Percentiles rank a stretch among this genome's conserved stretches.
Conservation (phyloP, 2,888 invertebrate genomes). For the Biston betularia region DNA sequence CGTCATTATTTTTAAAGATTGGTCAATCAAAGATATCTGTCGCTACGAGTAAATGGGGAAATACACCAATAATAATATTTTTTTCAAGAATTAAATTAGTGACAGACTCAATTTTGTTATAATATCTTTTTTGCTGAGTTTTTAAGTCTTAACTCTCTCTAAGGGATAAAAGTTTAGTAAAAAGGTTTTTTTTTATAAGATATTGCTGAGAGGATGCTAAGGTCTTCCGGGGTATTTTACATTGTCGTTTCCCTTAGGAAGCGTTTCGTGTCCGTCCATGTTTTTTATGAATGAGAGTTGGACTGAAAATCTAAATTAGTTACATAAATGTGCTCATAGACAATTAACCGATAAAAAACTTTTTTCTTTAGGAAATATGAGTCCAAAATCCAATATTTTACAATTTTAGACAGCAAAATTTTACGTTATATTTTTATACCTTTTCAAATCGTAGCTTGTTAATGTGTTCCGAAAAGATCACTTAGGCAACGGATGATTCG, state of each 20-base stretch:
- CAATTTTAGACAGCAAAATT: no score
- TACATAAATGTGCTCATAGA: background rate
- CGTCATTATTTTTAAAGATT: no score
- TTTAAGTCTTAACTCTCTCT: constrained; percentile 10
- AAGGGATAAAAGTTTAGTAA: constrained; percentile 27
- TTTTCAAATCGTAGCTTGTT: no score
- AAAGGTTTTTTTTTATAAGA: constrained; percentile 41
- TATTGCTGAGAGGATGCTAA: constrained; percentile 38
- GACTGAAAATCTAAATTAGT: background rate
- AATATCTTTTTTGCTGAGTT: background rate
- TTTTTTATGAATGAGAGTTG: constrained; percentile 35
- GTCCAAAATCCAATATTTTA: no score
- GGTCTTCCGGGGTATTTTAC: constrained; percentile 44
- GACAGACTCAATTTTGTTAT: background rate
- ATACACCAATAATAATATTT: background rate
- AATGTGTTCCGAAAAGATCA: no score
- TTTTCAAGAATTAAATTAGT: background rate
- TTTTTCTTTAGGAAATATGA: no score
- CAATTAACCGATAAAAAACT: no score
- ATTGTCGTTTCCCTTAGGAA: constrained; percentile 39
- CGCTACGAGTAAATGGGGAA: no score
- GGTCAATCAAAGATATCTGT: background rate
- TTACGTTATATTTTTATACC: no score
- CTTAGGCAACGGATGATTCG: no score
- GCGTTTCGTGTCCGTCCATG: constrained; percentile 47